Base-by-base conservation (phyloP, 2,113 vertebrate genomes). In the Eolophus roseicapilla region DNA sequence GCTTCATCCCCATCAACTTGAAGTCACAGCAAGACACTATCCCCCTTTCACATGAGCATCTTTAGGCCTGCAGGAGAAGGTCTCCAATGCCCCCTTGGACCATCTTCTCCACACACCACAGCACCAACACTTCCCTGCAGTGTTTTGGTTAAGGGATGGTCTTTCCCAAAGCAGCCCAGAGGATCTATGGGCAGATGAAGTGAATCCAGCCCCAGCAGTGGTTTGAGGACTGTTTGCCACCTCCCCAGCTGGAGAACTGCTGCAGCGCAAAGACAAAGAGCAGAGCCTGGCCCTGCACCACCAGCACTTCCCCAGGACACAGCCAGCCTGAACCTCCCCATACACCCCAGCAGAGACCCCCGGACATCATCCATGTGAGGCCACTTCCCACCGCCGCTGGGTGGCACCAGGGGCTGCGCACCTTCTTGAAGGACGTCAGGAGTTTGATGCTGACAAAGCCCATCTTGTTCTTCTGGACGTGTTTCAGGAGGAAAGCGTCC, bases 401-500 rank as follows among this genome's bases (percentile, higher is more conserved):
- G 20, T 1, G 2, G 39, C 1, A 0, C 53, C 13, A 7, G 0
- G 4, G 23, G 2, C n/a, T 37, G 5, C 96, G 31, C 50, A 98
- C 98, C 98, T 98, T 98, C 96, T 98, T 98, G 67, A 98, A 98
- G 47, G 98, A 98, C 0, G 98, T 98, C 63, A 98, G 90, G 49
- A 98, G 88, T 19, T 98, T 98, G 76, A 98, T 97, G 94, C 98
- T 98, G 67, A 98, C 98, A 1, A 97, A 98, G 14, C 98, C 98
- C 97, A 98, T 93, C 84, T 98, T 98, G 97, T 98, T 98, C 88
- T 98, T 98, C 87, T 98, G 98, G 33, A 98, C 95, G 0, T 98
- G 98, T 29, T 98, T 98, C 65, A 98, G 92, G 20, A 98, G 96
- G 94, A 98, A 98, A 31, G 98, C 97, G 5, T 98, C 98, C 47